These are phyloP conservation scores for Quadroppia sp. DNA, from an alignment of 2,888 invertebrate species.

Conservation along the genomic window DNA sequence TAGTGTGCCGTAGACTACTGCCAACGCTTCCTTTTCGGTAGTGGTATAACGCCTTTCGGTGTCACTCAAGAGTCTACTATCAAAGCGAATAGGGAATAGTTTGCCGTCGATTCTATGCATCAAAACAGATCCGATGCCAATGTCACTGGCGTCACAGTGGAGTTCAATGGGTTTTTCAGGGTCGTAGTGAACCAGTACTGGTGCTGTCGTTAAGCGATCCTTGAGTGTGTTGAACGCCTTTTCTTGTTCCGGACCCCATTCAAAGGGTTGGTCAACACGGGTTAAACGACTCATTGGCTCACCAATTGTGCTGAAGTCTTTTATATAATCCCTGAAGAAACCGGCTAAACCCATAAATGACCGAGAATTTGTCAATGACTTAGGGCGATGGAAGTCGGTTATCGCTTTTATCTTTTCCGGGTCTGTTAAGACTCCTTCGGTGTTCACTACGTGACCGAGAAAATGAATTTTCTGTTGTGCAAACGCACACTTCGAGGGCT, in stretches of 20 bases:
- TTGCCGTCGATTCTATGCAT: neutral
- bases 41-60: conserved; percentile 26
- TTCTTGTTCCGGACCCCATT: conserved; percentile 20
- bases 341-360: neutral
- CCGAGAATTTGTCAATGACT: neutral
- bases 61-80: neutral
- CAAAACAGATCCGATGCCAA: conserved; percentile 1
- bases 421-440: neutral
- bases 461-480: neutral
- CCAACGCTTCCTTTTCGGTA: conserved; percentile 24
- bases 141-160: conserved; percentile 3
- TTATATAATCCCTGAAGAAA: neutral
- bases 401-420: neutral
- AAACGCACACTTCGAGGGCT: neutral
- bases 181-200: conserved; percentile 24
- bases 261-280: neutral
- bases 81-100: neutral
- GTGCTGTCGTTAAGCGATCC: neutral
- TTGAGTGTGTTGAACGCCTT: neutral
- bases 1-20: neutral
- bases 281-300: neutral
- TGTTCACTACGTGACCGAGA: neutral
- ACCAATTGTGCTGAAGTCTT: neutral
- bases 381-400: neutral
- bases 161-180: conserved; percentile 16